Evolutionary conservation across 2,888 invertebrate genomes (phyloP).

Genomic region (Pammene aurita): DNA sequence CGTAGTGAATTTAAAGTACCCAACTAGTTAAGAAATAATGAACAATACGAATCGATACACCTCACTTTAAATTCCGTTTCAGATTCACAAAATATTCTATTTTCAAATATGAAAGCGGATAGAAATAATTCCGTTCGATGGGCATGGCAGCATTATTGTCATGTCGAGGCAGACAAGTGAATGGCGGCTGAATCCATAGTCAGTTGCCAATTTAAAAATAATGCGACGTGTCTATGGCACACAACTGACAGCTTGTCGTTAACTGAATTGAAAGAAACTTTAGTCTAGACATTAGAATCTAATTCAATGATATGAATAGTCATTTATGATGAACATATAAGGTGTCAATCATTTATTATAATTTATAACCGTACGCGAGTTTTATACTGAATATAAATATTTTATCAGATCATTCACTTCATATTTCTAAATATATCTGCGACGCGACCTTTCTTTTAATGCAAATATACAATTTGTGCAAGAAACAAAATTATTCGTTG

Average conservation of each 20-base stretch:
- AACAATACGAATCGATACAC: constrained; percentile 5
- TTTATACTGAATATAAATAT: background rate
- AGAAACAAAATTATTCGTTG: too few relatives aligned
- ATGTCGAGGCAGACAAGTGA: constrained; percentile 36
- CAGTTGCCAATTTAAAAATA: constrained; percentile 39
- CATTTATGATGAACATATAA: background rate
- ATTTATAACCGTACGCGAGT: background rate
- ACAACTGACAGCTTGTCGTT: constrained; percentile 15
- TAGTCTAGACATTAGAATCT: background rate
- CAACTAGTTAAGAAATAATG: background rate
- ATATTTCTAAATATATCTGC: too few relatives aligned
- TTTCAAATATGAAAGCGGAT: constrained; percentile 33
- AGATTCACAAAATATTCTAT: constrained; percentile 35
- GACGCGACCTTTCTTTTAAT: too few relatives aligned
- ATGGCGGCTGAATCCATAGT: constrained; percentile 37
- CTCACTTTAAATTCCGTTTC: constrained; percentile 24
- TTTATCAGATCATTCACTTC: background rate
- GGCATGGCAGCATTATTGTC: constrained; percentile 40
- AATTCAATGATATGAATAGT: background rate
- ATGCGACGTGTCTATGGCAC: constrained; percentile 26
- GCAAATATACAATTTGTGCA: too few relatives aligned
- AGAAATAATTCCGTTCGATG: constrained; percentile 37
- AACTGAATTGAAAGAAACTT: background rate
- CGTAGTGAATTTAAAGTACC: background rate
- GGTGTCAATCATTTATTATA: background rate